Conservation (phyloP, 1,140 invertebrate genomes). For the Ceratina japonica region DNA sequence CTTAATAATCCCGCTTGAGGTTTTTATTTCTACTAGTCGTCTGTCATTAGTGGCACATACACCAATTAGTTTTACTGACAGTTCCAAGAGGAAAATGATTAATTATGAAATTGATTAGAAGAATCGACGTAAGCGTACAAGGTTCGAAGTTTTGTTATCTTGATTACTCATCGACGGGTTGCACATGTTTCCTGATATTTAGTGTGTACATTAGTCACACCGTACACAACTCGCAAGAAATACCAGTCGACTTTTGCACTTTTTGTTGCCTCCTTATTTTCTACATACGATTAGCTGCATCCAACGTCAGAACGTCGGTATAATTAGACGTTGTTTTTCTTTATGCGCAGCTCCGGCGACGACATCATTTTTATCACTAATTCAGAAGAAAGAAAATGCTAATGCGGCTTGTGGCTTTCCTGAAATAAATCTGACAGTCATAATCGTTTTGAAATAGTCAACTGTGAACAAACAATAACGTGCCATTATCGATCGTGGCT, state of each 20-base stretch:
- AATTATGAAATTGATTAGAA: not conserved
- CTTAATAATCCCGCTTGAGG: no score
- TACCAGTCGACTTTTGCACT: not conserved
- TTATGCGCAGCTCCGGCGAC: no score
- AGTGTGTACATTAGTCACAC: not conserved
- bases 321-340: not conserved
- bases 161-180: not conserved
- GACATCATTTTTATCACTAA: no score
- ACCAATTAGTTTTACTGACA: not conserved
- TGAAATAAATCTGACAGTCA: no score
- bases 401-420: no score
- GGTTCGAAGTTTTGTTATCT: constrained; percentile 1
- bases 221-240: no score
- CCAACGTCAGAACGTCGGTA: not conserved
- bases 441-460: not conserved
- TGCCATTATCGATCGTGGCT: not conserved
- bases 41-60: not conserved
- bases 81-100: not conserved
- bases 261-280: not conserved
- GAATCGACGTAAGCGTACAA: not conserved
- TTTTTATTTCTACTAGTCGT: no score
- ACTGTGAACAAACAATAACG: not conserved
- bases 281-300: not conserved
- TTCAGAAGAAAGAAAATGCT: no score
- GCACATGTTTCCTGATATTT: not conserved